These are phyloP conservation scores for Dendroctonus valens DNA, from an alignment of 1,140 invertebrate species.

Conservation along the genomic window DNA sequence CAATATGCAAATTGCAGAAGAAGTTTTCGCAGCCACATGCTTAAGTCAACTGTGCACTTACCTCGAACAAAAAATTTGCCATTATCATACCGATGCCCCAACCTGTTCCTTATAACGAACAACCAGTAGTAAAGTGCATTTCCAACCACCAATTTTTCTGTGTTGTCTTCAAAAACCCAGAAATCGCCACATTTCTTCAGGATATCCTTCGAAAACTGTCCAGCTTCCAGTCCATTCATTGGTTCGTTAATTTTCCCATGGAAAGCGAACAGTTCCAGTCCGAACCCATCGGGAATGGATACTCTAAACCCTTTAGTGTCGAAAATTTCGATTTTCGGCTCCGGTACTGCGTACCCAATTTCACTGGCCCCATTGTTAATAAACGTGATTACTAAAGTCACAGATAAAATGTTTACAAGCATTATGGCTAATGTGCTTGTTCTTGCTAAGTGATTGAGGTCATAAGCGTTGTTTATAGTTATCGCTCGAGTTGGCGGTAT, in stretches of 20 bases:
- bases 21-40: too few species aligned
- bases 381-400: neutral
- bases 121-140: constrained; percentile 60
- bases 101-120: constrained; percentile 54
- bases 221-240: constrained; percentile 51
- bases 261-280: constrained; percentile 47
- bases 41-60: constrained; percentile 23
- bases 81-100: constrained; percentile 45
- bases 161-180: constrained; percentile 55
- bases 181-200: constrained; percentile 47
- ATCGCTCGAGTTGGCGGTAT: too few species aligned
- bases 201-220: constrained; percentile 54
- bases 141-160: constrained; percentile 49
- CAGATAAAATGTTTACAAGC: neutral
- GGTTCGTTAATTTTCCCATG: constrained; percentile 48
- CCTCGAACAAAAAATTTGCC: constrained; percentile 38
- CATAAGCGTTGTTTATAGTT: too few species aligned
- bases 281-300: constrained; percentile 44
- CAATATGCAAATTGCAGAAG: too few species aligned
- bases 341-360: constrained; percentile 32
- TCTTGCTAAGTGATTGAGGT: too few species aligned
- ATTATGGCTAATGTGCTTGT: too few species aligned
- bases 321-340: constrained; percentile 39
- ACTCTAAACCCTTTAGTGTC: constrained; percentile 42
- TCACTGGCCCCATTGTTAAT: neutral